Conservation (phyloP, 2,113 vertebrate genomes). For the Oryzias javanicus region DNA sequence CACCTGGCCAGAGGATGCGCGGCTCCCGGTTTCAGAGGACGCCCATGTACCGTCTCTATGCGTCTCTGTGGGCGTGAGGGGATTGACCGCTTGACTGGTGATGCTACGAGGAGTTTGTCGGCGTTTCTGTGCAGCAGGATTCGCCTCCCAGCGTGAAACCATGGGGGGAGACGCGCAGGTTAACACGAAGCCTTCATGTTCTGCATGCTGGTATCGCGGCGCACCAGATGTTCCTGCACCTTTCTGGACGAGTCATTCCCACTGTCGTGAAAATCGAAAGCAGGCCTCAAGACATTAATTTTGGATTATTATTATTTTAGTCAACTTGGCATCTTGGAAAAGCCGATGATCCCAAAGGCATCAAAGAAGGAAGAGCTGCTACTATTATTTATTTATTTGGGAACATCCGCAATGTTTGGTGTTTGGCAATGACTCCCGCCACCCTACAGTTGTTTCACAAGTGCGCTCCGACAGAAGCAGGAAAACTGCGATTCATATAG, state of each 20-base stretch:
- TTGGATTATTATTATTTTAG: too few species aligned
- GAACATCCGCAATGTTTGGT: slow-evolving; percentile 82
- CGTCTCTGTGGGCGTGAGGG: slow-evolving; percentile 60
- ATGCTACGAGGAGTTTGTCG: slow-evolving; percentile 32
- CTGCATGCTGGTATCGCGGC: slow-evolving; percentile 49
- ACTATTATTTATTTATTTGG: slow-evolving; percentile 76
- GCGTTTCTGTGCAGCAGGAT: slow-evolving; percentile 44
- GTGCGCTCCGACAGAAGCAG: slow-evolving; percentile 39
- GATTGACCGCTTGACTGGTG: slow-evolving; percentile 55
- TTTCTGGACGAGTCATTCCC: slow-evolving; percentile 45
- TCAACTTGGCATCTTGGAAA: slow-evolving; percentile 43
- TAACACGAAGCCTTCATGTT: slow-evolving; percentile 63
- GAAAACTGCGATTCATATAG: slow-evolving; percentile 38
- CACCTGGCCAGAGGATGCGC: slow-evolving; percentile 46
- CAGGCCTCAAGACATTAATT: slow-evolving; percentile 16
- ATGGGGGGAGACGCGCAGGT: slow-evolving; percentile 40
- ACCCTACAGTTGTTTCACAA: slow-evolving; percentile 55
- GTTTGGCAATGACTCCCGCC: slow-evolving; percentile 56
- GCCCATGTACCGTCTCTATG: slow-evolving; percentile 61
- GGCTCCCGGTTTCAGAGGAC: slow-evolving; percentile 52
- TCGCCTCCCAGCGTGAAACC: slow-evolving; percentile 53
- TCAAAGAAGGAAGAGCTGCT: slow-evolving; percentile 38
- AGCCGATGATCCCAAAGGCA: slow-evolving; percentile 37
- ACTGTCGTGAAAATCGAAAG: slow-evolving; percentile 8
- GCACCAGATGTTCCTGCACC: slow-evolving; percentile 43